A percentile compares a stretch with the other conserved stretches of the same genome.
These are phyloP conservation scores for Saguinus midas DNA, from an alignment of 2,113 vertebrate species.

Conservation along the genomic window DNA sequence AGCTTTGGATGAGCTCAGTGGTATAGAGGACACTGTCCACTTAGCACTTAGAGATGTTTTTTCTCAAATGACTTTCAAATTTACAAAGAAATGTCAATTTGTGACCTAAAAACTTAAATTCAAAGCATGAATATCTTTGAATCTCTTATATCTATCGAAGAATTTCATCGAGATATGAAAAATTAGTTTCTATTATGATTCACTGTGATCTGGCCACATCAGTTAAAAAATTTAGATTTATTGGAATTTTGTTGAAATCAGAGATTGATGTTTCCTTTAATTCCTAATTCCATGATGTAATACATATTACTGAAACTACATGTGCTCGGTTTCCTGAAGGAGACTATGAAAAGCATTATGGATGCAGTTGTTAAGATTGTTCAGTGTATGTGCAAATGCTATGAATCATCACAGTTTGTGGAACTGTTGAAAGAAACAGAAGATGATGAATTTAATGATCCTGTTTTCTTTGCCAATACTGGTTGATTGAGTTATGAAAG, in stretches of 20 bases:
- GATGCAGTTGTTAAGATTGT: background rate
- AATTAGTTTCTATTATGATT: background rate
- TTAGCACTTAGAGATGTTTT: background rate
- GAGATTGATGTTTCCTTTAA: background rate
- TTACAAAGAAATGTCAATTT: background rate
- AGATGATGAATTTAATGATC: background rate
- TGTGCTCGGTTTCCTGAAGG: background rate
- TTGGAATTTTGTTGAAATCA: slow-evolving; percentile 5
- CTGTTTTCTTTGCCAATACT: background rate
- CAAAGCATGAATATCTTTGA: background rate
- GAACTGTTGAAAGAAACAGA: background rate
- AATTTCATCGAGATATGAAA: background rate
- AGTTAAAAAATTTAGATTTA: background rate
- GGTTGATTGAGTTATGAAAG: background rate
- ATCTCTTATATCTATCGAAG: background rate
- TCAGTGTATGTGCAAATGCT: background rate
- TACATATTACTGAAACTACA: background rate
- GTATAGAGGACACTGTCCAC: background rate
- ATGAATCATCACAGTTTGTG: background rate
- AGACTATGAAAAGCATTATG: background rate
- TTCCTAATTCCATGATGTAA: background rate
- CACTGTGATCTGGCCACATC: background rate
- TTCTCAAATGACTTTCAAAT: background rate
- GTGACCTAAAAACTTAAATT: background rate
- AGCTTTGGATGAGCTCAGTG: background rate